Base-by-base conservation (phyloP, 1,140 invertebrate species). In the Formica exsecta region DNA sequence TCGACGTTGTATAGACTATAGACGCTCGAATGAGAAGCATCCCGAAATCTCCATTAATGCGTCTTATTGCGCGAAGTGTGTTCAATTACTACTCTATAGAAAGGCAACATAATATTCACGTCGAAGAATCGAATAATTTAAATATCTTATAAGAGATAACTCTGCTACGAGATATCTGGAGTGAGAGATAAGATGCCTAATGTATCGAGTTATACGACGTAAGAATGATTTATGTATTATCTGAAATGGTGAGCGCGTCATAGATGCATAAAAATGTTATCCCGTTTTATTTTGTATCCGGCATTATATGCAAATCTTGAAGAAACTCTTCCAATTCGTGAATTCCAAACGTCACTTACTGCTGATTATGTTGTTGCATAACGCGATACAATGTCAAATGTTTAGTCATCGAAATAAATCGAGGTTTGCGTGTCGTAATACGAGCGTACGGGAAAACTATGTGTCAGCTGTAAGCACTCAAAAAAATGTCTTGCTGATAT, bases 391-490 rank as follows among this genome's bases (percentile, higher is more conserved):
- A 73, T 73, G 13, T 5, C 9, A 8, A 83, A 59, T 22, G 79
- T 83, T 48, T 73, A 61, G 68, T 83, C 79, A 83, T 83, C 68
- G n/a, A 5, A 83, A 74, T 74, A 74, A 83, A 83, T 59, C 51
- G 36, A 57, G 36, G 16, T 22, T 70, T 7, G 22, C 51, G 22
- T 59, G 59, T 71, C 48, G 22, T 25, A 71, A 70, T 38, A 41
- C 0, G 9, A 80, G 51, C 9, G 38, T 32, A 38, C 2, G 9
- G 16, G 3, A 41, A 19, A 22, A 8, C 66, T n/a, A 79, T 38
- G 25, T 36, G 65, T 59, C 51, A 59, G 57, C 19, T 57, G 29
- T 64, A 7, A 38, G n/a, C n/a, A n/a, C n/a, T n/a, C n/a, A n/a
- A n/a, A n/a, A n/a, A n/a, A n/a, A n/a, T n/a, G n/a, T n/a, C n/a